Conservation (phyloP, 2,888 invertebrate species). For the Ephialtes manifestator region DNA sequence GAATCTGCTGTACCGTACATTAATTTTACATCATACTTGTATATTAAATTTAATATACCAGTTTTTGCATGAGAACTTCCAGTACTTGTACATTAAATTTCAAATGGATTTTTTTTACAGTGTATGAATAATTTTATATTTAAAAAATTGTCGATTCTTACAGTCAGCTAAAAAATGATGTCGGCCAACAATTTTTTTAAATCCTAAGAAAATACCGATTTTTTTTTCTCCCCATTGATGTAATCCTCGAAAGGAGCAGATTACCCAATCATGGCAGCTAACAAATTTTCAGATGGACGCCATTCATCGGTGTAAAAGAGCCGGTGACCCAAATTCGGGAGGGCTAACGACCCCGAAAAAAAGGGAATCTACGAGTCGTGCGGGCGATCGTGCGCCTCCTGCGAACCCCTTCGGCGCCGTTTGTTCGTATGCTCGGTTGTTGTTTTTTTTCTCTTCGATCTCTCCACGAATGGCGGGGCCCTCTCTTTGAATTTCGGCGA, state of each 20-base stretch:
- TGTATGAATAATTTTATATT: no score
- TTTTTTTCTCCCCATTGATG: neutral
- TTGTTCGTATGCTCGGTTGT: slow-evolving; percentile 66
- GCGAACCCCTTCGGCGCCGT: slow-evolving; percentile 71
- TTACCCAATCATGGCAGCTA: slow-evolving; percentile 20
- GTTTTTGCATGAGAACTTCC: no score
- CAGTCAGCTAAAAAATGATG: no score
- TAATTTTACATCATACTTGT: no score
- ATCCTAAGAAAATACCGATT: neutral
- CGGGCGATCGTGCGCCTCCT: slow-evolving; percentile 75
- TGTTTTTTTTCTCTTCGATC: slow-evolving; percentile 67
- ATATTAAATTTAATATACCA: no score
- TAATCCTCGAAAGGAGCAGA: slow-evolving; percentile 18
- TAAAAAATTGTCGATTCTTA: no score
- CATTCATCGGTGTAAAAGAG: slow-evolving; percentile 71
- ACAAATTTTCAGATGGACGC: slow-evolving; percentile 72
- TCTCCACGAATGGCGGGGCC: slow-evolving; percentile 66
- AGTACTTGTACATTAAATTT: no score
- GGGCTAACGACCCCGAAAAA: slow-evolving; percentile 84
- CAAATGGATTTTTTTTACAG: no score
- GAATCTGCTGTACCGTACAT: no score
- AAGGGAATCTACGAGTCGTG: slow-evolving; percentile 75
- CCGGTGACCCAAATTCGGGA: slow-evolving; percentile 82
- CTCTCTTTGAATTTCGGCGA: slow-evolving; percentile 78
- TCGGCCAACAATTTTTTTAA: no score